Evolutionary conservation across 1,140 invertebrate genomes (phyloP).

Genomic region (Chironomus striatipennis): DNA sequence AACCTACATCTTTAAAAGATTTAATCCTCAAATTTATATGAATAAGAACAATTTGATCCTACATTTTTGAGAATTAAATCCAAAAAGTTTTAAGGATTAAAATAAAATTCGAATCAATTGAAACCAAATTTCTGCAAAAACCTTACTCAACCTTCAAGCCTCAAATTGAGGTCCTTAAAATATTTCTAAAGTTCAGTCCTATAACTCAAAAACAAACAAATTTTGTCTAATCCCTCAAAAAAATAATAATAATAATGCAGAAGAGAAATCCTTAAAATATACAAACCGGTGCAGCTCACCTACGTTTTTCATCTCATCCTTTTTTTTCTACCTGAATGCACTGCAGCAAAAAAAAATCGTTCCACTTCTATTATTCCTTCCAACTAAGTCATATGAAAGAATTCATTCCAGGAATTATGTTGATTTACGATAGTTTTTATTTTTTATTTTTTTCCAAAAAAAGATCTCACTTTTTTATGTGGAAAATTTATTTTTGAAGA

Average conservation of each 20-base stretch:
- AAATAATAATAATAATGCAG: neutral
- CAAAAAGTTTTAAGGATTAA: too few species aligned
- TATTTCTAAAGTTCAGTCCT: too few species aligned
- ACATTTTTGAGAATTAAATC: too few species aligned
- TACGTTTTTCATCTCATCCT: neutral
- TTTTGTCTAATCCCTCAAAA: neutral
- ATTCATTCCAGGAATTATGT: constrained; percentile 1
- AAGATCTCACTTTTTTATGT: neutral
- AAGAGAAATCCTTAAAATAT: constrained; percentile 17
- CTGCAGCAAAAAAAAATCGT: constrained; percentile 4
- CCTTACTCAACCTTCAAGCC: too few species aligned
- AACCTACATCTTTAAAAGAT: too few species aligned
- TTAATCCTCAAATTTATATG: too few species aligned
- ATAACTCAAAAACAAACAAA: too few species aligned
- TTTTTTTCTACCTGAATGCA: constrained; percentile 16
- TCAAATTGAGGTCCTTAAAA: too few species aligned
- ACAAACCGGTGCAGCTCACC: neutral
- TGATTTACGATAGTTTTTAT: constrained; percentile 18
- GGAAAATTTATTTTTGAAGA: neutral
- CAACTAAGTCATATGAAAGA: constrained; percentile 8
- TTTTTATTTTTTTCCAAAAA: neutral
- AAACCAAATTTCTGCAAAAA: too few species aligned
- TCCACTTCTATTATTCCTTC: constrained; percentile 22
- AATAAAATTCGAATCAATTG: too few species aligned
- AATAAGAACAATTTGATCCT: too few species aligned